Percentiles rank a stretch among this genome's conserved stretches.
Evolutionary conservation across 1,140 invertebrate genomes (phyloP).

Genomic region (Chlorops oryzae): DNA sequence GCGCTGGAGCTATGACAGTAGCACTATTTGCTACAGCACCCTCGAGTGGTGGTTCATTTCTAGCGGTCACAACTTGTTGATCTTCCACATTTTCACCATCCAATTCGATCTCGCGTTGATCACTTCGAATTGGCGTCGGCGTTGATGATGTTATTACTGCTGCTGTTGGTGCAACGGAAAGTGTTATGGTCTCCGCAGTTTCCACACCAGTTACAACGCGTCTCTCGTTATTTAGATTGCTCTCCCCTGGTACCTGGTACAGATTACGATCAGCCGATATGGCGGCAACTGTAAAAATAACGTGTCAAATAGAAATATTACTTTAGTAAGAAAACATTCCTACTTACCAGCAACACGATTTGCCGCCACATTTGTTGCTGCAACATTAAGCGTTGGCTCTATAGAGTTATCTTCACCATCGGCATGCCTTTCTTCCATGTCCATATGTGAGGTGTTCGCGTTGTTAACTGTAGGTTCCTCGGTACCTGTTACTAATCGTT

Average conservation of each 20-base stretch:
- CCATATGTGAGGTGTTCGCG: slow-evolving; percentile 18
- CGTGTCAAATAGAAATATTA: background rate
- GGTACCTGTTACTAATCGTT: slow-evolving; percentile 33
- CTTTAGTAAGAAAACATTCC: too few relatives aligned
- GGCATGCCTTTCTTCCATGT: slow-evolving; percentile 40
- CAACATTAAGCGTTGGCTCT: slow-evolving; percentile 16
- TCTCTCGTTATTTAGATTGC: slow-evolving; percentile 12
- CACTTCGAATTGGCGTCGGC: slow-evolving; percentile 23
- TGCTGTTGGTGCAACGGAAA: background rate
- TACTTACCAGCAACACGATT: too few relatives aligned
- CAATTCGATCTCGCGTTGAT: slow-evolving; percentile 53
- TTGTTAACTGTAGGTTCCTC: slow-evolving; percentile 33
- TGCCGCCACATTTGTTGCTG: slow-evolving; percentile 6
- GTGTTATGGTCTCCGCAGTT: slow-evolving; percentile 8
- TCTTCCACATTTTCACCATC: slow-evolving; percentile 57
- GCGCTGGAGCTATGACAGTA: background rate
- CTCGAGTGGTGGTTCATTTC: slow-evolving; percentile 18
- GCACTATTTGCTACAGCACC: slow-evolving; percentile 14
- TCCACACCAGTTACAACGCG: slow-evolving; percentile 52
- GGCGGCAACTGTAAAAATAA: slow-evolving; percentile 1
- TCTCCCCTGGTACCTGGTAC: slow-evolving; percentile 26
- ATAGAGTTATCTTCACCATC: slow-evolving; percentile 45
- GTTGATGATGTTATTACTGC: slow-evolving; percentile 12
- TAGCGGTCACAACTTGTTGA: slow-evolving; percentile 22
- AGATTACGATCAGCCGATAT: slow-evolving; percentile 25